Percentiles rank a stretch among this genome's conserved stretches.
Conservation (phyloP, 2,113 vertebrate genomes). For the Chaetops frenatus region DNA sequence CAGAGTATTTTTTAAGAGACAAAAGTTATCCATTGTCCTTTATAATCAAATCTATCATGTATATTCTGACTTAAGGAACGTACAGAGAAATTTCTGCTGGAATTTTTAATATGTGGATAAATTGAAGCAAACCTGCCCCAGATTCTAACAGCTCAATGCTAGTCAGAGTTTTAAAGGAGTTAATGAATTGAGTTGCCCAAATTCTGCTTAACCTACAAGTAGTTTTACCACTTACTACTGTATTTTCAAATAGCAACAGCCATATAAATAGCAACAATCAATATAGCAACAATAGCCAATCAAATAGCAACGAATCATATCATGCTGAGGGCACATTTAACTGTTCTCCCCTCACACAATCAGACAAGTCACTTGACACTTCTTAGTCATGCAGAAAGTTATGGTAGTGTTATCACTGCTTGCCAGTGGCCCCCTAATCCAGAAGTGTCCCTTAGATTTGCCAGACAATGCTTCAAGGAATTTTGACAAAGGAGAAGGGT, state of each 20-base stretch:
- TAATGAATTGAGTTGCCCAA: neutral
- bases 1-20: neutral
- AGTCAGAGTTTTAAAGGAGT: neutral
- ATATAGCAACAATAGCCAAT: too few species aligned
- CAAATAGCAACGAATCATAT: neutral
- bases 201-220: neutral
- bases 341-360: neutral
- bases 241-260: neutral
- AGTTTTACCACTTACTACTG: neutral
- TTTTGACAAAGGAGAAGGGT: neutral
- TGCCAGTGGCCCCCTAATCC: neutral
- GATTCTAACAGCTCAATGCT: neutral
- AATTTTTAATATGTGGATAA: neutral
- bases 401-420: neutral
- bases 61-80: neutral
- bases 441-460: neutral
- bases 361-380: rapidly evolving
- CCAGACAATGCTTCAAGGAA: neutral
- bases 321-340: neutral
- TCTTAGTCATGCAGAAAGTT: neutral
- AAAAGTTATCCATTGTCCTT: neutral
- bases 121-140: neutral
- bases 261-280: neutral
- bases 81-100: neutral
- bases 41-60: neutral